Base-by-base conservation (phyloP, 2,888 invertebrate species). In the Leucophora obtusa region DNA sequence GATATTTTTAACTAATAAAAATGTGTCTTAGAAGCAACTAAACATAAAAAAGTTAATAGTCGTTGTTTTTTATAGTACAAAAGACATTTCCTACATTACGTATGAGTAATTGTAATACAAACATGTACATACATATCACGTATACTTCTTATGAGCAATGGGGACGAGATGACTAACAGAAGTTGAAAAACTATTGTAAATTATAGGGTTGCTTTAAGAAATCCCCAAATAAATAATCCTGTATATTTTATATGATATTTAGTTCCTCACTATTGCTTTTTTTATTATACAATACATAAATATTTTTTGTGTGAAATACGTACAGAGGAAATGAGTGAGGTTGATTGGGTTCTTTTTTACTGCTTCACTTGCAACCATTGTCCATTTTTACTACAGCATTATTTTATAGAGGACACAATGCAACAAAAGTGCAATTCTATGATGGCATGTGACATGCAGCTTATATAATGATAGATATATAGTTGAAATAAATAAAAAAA, bases 341-440 rank as follows among this genome's bases (percentile, higher is more conserved):
- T 60, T 74, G 70, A 74, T 74, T 79, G 74, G 79, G 70, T 71
- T 70, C 63, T 62, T 75, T 63, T 74, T 70, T 60, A 66, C 33
- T 60, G 74, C 66, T 60, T 70, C 74, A 79, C 66, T 70, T 60
- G 54, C 17, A 70, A 74, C 14, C 47, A 50, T 54, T 65, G 54
- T 69, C 28, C 60, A 58, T 77, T 59, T 51, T 35, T 51, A 71
- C 53, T 10, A 17, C n/a, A n/a, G 1, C 21, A 60, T 79, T 74
- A 74, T 74, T 79, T 70, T 74, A 66, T 60, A 56, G 66, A 74
- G 43, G 70, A 50, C 74, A 66, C 70, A 74, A 60, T 70, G 70
- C 60, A 74, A 43, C 79, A 62, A 66, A 66, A 66, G 70, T 79
- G 60, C 73, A 70, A 54, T 73, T 68, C 51, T 50, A 63, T 51